phyloP scores from a whole-genome alignment of 2,888 invertebrate genomes.

The Lysandra coridon region DNA sequence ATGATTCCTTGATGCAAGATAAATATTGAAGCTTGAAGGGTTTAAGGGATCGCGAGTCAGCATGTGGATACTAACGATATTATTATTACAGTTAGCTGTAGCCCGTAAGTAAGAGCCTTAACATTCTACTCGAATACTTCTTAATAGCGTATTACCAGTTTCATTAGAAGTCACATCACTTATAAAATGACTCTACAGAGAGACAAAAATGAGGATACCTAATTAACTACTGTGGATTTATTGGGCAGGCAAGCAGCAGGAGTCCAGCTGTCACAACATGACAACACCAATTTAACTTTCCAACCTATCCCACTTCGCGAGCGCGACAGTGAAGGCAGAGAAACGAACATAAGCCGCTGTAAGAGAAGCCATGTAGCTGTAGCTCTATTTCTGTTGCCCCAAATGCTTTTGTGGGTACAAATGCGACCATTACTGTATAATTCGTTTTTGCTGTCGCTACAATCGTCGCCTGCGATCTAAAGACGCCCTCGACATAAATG shows the following conservation, averaged over 20 bases:
- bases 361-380: not conserved
- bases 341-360: not conserved
- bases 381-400: not conserved
- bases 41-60: not conserved
- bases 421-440: too few relatives aligned
- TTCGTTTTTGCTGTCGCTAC: constrained; percentile 22
- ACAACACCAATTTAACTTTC: not conserved
- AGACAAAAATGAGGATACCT: too few relatives aligned
- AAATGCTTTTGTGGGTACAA: not conserved
- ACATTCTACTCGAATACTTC: too few relatives aligned
- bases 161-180: too few relatives aligned
- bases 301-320: not conserved
- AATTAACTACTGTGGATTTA: too few relatives aligned
- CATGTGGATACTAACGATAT: not conserved
- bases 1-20: constrained; percentile 9
- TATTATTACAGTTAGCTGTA: too few relatives aligned
- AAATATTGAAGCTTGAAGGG: constrained; percentile 12
- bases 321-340: not conserved
- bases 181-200: too few relatives aligned
- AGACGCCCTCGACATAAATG: constrained; percentile 31
- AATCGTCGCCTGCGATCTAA: constrained; percentile 22
- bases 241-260: not conserved
- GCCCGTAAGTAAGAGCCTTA: too few relatives aligned
- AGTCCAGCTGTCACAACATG: not conserved
- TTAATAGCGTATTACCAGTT: too few relatives aligned